Conservation (phyloP, 2,113 vertebrate species). For the Nycticebus coucang region DNA sequence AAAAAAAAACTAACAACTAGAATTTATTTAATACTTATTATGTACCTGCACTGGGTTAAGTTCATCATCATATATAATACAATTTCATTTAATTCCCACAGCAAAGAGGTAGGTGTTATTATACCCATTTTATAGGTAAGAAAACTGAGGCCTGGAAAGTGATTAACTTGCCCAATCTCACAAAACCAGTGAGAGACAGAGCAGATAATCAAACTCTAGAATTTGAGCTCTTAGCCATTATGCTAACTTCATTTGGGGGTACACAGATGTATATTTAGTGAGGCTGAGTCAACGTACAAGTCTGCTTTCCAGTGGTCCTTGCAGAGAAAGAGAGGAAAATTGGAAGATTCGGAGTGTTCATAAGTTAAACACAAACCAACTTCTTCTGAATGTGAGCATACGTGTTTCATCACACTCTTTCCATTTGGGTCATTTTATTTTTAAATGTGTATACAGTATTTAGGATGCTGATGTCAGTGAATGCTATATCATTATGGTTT, state of each 20-base stretch:
- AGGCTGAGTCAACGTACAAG: not conserved
- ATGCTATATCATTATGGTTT: not conserved
- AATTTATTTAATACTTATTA: not conserved
- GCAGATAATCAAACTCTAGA: not conserved
- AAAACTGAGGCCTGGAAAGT: not conserved
- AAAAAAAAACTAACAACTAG: constrained; percentile 34
- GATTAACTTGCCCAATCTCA: not conserved
- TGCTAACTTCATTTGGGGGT: not conserved
- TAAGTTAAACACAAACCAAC: not conserved
- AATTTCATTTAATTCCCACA: not conserved
- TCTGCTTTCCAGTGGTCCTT: not conserved
- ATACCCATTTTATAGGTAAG: not conserved
- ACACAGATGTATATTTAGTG: not conserved
- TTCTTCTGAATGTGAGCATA: not conserved
- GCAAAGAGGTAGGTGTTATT: not conserved
- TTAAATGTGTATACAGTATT: not conserved
- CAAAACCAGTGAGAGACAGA: not conserved
- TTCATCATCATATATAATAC: not conserved
- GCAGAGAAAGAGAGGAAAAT: not conserved
- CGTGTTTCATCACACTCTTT: not conserved
- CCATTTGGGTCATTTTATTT: not conserved
- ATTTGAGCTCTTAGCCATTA: not conserved
- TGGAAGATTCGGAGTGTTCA: not conserved
- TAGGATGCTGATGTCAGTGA: not conserved
- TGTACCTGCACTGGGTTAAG: not conserved